Evolutionary conservation across 2,113 vertebrate species (phyloP).

Genomic region (Onychostoma macrolepis): DNA sequence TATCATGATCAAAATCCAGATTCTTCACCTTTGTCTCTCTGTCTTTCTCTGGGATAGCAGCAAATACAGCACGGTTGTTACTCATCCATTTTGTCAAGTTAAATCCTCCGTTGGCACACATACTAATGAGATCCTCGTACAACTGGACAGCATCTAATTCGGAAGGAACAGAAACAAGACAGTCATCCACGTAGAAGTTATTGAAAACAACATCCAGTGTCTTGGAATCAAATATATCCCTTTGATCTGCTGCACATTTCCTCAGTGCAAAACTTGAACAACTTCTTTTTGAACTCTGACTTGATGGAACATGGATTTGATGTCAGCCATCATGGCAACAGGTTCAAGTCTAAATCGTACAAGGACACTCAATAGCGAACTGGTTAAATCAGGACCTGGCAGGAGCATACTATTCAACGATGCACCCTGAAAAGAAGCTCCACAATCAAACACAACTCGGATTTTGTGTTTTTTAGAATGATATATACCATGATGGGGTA

Average conservation of each 20-base stretch:
- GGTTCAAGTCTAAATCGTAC: background rate
- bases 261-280: background rate
- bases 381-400: background rate
- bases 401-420: slow-evolving; percentile 3
- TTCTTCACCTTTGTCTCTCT: background rate
- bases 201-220: too few relatives aligned
- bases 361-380: background rate
- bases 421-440: slow-evolving; percentile 5
- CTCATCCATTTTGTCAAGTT: slow-evolving; percentile 24
- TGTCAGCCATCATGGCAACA: slow-evolving; percentile 4
- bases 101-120: too few relatives aligned
- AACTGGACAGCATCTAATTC: too few relatives aligned
- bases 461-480: background rate
- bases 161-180: too few relatives aligned
- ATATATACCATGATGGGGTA: background rate
- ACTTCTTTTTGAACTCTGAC: background rate
- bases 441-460: background rate
- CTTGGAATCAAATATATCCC: background rate
- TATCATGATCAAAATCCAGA: background rate
- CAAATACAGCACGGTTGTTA: background rate
- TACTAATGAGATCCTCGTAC: too few relatives aligned
- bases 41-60: background rate
- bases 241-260: background rate
- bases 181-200: too few relatives aligned
- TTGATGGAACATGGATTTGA: background rate